Base-by-base conservation (phyloP, 1,140 invertebrate species). In the Wiebesia pumilae region DNA sequence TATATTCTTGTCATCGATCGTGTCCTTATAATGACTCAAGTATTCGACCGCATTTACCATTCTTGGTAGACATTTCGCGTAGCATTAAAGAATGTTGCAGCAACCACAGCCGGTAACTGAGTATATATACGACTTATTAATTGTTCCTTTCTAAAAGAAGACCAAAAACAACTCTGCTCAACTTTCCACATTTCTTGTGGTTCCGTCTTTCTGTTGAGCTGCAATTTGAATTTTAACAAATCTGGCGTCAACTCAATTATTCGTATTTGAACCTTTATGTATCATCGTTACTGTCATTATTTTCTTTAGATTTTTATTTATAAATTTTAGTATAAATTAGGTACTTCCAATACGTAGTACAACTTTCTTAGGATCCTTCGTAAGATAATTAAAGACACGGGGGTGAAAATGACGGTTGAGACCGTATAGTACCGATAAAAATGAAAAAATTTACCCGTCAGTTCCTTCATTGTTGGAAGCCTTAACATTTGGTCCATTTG, bases 381-480 rank as follows among this genome's bases (percentile, higher is more conserved):
- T n/a, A n/a, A n/a, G n/a, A n/a, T n/a, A n/a, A n/a, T n/a, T n/a
- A n/a, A n/a, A n/a, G n/a, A n/a, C n/a, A n/a, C n/a, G n/a, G n/a
- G n/a, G n/a, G n/a, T n/a, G n/a, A n/a, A n/a, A n/a, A n/a, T n/a
- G n/a, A n/a, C n/a, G n/a, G n/a, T n/a, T n/a, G n/a, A n/a, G 6
- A 21, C 6, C 19, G 27, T 24, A 16, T 65, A 24, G 19, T 65
- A 24, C 19, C 3, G n/a, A 9, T 30, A 54, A 27, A 14, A 62
- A 4, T 10, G 58, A 27, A 27, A 62, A 27, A 16, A 19, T 91
- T 90, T 33, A 94, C 93, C 92, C 92, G 38, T 94, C 92, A 21
- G 51, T 91, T 87, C 47, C 93, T 91, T 33, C 89, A 83, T 30
- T 86, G 89, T 6, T 30, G 0, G 81, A 27, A 14, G 67, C 10